phyloP scores from a whole-genome alignment of 2,797 vertebrate species.

The Picus viridis region DNA sequence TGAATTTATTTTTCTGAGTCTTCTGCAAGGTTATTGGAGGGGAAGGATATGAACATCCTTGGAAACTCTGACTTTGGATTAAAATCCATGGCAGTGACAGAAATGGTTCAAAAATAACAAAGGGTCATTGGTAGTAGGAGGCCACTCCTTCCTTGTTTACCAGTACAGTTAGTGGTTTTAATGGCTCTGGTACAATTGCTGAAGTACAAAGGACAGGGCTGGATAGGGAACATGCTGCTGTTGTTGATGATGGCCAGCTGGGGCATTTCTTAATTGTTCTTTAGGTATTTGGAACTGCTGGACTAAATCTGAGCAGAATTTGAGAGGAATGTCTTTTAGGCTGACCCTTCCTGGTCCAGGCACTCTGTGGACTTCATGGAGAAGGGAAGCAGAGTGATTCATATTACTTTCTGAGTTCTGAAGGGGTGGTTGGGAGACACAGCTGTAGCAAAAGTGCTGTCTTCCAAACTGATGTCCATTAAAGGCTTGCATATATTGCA shows the following conservation, averaged over 20 bases:
- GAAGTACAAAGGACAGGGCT: neutral
- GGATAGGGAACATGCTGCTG: neutral
- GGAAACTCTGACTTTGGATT: accelerated
- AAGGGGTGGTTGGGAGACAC: neutral
- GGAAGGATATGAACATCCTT: neutral
- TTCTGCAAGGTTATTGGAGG: neutral
- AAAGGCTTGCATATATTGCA: neutral
- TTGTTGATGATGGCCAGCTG: accelerated
- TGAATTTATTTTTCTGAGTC: constrained; percentile 2
- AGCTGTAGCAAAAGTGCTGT: neutral
- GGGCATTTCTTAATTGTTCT: neutral
- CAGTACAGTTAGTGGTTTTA: neutral
- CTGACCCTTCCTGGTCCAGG: neutral
- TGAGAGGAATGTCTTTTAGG: neutral
- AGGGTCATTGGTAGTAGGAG: neutral
- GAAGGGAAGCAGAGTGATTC: neutral
- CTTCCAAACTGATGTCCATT: neutral
- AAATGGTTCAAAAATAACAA: neutral
- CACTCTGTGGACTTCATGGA: neutral
- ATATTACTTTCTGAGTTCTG: neutral
- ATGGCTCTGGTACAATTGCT: neutral
- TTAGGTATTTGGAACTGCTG: neutral
- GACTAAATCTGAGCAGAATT: neutral
- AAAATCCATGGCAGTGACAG: neutral
- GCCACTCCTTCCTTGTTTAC: neutral